Base-by-base conservation (phyloP, 2,113 vertebrate genomes). In the Podiceps cristatus region DNA sequence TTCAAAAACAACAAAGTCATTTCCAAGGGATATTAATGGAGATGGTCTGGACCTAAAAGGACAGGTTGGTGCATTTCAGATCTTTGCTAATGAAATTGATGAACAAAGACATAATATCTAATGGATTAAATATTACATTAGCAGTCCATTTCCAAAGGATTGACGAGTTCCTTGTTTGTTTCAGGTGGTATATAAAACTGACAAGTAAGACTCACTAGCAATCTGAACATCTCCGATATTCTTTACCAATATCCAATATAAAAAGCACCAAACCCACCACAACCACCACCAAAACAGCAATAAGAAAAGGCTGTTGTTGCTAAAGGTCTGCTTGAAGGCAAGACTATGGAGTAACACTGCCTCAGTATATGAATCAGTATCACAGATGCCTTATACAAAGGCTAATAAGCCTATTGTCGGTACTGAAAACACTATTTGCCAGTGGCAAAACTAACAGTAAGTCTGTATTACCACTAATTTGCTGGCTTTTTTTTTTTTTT, bases 41-140 rank as follows among this genome's bases (percentile, higher is more conserved):
- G 40, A 60, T 42, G 9, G 17, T 72, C 86, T 94, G 64, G 58
- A 91, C 45, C 31, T 81, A 44, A 94, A 88, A 77, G 33, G 29
- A 73, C 92, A 75, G 53, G 35, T 84, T 92, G 45, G 31, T 87
- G 58, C 86, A 69, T 89, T 96, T 96, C 67, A 79, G 10, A 35
- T 89, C 68, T 94, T 87, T 85, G 25, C 23, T 93, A 91, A 95
- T 89, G 12, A 91, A 91, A 93, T 92, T 89, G 87, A 92, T 85
- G 35, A 89, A 81, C 31, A 78, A 88, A 91, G 15, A 2, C 44
- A 62, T 85, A 88, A 89, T 4, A 10, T 87, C 31, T 92, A 96
- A 95, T 84, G 76, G 68, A 67, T 86, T 91, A 93, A 92, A 84
- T 93, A 97, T 94, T 96, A 75, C 74, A 95, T 96, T 95, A 96